Conservation (phyloP, 1,140 invertebrate genomes). For the Agrypnia vestita region DNA sequence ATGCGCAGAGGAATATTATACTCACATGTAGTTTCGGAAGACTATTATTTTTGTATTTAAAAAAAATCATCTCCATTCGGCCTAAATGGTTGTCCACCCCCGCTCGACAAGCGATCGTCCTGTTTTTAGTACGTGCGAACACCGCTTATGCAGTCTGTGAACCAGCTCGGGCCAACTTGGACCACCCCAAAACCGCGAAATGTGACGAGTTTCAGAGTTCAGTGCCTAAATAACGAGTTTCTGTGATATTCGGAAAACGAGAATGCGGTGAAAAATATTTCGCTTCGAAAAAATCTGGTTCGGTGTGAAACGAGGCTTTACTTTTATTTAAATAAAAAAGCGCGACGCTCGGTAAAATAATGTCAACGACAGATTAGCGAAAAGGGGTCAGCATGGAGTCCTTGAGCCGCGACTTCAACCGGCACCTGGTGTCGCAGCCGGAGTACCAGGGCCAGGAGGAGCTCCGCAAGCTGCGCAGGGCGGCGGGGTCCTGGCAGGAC, state of each 20-base stretch:
- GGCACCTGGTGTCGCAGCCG: constrained; percentile 16
- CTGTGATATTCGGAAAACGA: too few relatives aligned
- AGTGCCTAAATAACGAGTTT: too few relatives aligned
- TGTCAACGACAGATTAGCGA: background rate
- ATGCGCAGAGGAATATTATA: too few relatives aligned
- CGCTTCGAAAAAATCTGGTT: too few relatives aligned
- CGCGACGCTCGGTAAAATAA: background rate
- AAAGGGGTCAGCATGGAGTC: constrained; percentile 25
- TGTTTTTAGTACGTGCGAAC: constrained; percentile 53
- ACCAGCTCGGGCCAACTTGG: background rate
- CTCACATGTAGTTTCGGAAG: too few relatives aligned
- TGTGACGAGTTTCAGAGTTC: too few relatives aligned
- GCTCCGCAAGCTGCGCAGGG: background rate
- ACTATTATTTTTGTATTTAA: too few relatives aligned
- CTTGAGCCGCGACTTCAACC: constrained; percentile 46
- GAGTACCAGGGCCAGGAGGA: constrained; percentile 35
- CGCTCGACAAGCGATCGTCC: background rate
- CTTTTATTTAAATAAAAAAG: too few relatives aligned
- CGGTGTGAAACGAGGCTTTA: background rate
- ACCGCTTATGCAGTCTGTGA: constrained; percentile 24
- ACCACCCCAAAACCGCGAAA: background rate
- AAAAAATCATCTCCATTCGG: too few relatives aligned
- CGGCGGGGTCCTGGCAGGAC: constrained; percentile 8
- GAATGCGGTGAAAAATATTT: too few relatives aligned
- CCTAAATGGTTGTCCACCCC: constrained; percentile 15